Evolutionary conservation across 1,140 invertebrate genomes (phyloP).

Genomic region (Brachionus sp.): DNA sequence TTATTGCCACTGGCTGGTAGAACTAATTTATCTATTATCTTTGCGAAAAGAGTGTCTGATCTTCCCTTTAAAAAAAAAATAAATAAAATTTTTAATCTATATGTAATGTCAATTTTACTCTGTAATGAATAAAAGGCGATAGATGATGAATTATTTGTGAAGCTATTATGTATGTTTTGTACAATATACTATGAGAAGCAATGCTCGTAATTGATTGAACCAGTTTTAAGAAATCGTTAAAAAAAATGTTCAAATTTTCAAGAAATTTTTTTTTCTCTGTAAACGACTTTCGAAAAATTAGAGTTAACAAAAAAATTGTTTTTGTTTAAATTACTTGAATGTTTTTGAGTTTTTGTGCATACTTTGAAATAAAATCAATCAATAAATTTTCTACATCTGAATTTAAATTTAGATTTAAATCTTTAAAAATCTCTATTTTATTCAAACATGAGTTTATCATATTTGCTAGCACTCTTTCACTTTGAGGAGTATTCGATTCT

Average conservation of each 20-base stretch:
- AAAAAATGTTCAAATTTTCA: slow-evolving; percentile 1
- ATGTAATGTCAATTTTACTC: neutral
- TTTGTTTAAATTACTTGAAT: slow-evolving; percentile 1
- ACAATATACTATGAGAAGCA: slow-evolving; percentile 17
- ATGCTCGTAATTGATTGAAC: neutral
- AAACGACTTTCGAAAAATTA: neutral
- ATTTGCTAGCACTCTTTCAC: neutral
- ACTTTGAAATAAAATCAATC: slow-evolving; percentile 27
- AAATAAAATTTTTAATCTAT: neutral
- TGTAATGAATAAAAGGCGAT: neutral
- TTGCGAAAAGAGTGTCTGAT: slow-evolving; percentile 39
- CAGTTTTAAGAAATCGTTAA: slow-evolving; percentile 32
- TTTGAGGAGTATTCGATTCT: neutral
- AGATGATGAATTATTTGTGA: slow-evolving; percentile 29
- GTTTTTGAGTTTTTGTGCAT: neutral
- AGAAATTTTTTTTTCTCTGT: neutral
- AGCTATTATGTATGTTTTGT: slow-evolving; percentile 35
- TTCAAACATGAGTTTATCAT: neutral
- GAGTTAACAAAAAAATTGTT: neutral
- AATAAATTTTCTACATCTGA: slow-evolving; percentile 27
- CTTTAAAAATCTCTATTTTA: slow-evolving; percentile 10
- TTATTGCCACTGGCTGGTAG: neutral
- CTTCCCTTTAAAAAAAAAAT: slow-evolving; percentile 1
- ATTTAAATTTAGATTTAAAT: neutral
- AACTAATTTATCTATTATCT: slow-evolving; percentile 38